Conservation (phyloP, 1,140 invertebrate species). For the Drosophila orena region DNA sequence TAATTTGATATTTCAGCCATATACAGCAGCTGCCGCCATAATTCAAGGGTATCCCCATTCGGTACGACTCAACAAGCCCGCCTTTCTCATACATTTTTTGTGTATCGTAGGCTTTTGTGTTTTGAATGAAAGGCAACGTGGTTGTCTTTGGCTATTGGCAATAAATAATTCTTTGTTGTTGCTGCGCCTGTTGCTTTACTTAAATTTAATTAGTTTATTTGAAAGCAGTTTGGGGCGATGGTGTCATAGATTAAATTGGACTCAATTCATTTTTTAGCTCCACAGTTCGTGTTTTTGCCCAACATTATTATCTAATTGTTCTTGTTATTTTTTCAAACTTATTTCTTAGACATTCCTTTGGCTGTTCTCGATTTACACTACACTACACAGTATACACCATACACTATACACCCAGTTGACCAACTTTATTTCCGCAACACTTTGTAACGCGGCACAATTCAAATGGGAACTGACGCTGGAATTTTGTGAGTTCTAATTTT, state of each 20-base stretch:
- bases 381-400: too few species aligned
- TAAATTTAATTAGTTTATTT: conserved; percentile 83
- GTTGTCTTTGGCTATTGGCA: conserved; percentile 61
- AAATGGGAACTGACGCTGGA: neutral
- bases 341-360: conserved; percentile 3
- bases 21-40: too few species aligned
- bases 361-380: neutral
- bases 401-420: too few species aligned
- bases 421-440: conserved; percentile 18
- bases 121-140: conserved; percentile 72
- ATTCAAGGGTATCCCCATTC: conserved; percentile 20
- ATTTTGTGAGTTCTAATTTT: neutral
- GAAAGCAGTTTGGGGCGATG: conserved; percentile 79
- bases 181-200: conserved; percentile 59
- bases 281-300: conserved; percentile 13
- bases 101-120: conserved; percentile 40
- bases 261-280: conserved; percentile 63
- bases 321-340: conserved; percentile 24
- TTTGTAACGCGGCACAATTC: conserved; percentile 1
- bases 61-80: neutral
- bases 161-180: conserved; percentile 78
- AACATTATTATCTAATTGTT: conserved; percentile 14
- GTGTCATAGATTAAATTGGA: conserved; percentile 80
- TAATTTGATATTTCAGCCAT: neutral
- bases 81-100: conserved; percentile 19